phyloP scores from a whole-genome alignment of 1,140 invertebrate species.

The Rhopalosiphum padi region DNA sequence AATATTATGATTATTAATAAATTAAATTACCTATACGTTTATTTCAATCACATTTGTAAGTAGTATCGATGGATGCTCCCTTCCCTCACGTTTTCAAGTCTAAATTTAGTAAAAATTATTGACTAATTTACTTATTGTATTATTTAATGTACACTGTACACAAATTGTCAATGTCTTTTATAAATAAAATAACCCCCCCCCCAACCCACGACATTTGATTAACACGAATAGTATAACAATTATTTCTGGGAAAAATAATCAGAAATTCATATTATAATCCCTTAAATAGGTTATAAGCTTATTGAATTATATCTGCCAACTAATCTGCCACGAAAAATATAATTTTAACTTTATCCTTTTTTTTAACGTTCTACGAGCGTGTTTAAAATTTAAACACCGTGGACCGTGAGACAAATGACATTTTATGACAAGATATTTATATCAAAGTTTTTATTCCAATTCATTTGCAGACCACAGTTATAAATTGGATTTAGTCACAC shows the following conservation, averaged over 20 bases:
- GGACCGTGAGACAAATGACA: neutral
- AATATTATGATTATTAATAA: neutral
- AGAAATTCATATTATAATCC: neutral
- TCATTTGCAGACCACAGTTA: neutral
- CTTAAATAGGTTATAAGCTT: neutral
- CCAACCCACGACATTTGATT: neutral
- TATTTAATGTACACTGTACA: too few relatives aligned
- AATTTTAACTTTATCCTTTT: neutral
- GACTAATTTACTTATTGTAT: too few relatives aligned
- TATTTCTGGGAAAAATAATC: neutral
- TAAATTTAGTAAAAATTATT: too few relatives aligned
- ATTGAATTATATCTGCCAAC: neutral
- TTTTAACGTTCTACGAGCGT: neutral
- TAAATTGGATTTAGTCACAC: neutral
- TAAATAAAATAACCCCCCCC: neutral
- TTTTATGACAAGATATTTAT: constrained; percentile 3
- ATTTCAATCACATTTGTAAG: too few relatives aligned
- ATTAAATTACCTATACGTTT: too few relatives aligned
- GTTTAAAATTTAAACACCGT: constrained; percentile 1
- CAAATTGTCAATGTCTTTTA: too few relatives aligned
- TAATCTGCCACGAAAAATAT: neutral
- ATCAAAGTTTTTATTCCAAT: neutral
- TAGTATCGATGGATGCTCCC: too few relatives aligned
- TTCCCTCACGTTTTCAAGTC: too few relatives aligned
- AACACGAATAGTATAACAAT: neutral